phyloP scores from a whole-genome alignment of 2,888 invertebrate genomes.

The Leptura quadrifasciata region DNA sequence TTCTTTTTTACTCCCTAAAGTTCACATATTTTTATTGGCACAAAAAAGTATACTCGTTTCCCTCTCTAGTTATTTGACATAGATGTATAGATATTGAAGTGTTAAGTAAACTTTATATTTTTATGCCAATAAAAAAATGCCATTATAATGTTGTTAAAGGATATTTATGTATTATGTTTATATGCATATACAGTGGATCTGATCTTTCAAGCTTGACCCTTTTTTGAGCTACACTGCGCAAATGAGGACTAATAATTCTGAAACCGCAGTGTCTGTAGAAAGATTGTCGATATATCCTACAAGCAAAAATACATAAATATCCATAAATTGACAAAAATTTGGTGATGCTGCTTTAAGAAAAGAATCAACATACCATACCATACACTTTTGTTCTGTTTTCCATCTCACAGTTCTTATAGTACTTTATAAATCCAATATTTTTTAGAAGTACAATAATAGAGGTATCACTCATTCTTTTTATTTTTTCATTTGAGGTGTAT shows the following conservation, averaged over 20 bases:
- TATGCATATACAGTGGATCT: not conserved
- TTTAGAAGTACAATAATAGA: not conserved
- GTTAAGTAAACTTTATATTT: not conserved
- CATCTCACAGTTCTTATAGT: not conserved
- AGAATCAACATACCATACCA: too few species aligned
- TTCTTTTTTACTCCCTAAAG: not conserved
- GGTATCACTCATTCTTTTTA: not conserved
- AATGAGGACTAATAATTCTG: too few species aligned
- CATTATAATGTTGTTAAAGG: not conserved
- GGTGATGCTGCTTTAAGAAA: too few species aligned
- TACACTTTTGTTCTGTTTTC: not conserved
- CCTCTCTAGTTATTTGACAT: not conserved
- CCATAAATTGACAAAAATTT: too few species aligned
- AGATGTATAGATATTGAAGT: not conserved
- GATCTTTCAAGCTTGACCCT: not conserved
- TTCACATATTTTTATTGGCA: not conserved
- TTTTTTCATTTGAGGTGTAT: not conserved
- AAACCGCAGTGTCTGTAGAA: too few species aligned
- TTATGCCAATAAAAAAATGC: not conserved
- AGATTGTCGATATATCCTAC: not conserved
- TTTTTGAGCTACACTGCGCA: too few species aligned
- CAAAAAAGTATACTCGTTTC: not conserved
- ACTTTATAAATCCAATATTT: not conserved
- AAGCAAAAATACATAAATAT: not conserved
- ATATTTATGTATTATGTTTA: not conserved